These are phyloP conservation scores for Petrophora chlorosata DNA, from an alignment of 2,888 invertebrate species.

Conservation along the genomic window DNA sequence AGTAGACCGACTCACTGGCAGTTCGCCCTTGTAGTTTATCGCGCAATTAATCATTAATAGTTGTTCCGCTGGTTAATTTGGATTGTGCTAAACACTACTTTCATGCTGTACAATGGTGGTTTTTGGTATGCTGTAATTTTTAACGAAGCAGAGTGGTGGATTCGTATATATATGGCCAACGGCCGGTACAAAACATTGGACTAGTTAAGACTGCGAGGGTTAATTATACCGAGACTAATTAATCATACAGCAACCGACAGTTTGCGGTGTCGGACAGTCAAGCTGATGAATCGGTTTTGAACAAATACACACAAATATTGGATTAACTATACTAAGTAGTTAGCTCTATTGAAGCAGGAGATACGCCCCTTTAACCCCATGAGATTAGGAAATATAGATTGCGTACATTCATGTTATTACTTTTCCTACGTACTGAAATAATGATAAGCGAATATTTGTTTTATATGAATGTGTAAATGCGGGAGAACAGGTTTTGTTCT, in stretches of 20 bases:
- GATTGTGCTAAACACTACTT: conserved; percentile 5
- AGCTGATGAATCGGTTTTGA: conserved; percentile 43
- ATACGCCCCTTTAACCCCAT: not conserved
- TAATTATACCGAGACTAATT: conserved; percentile 40
- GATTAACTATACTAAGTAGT: not conserved
- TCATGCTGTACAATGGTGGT: not conserved
- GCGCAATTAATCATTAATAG: conserved; percentile 7
- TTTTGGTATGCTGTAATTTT: not conserved
- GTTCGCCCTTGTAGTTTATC: conserved; percentile 10
- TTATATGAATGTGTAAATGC: too few species aligned
- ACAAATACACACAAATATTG: conserved; percentile 6
- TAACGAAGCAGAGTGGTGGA: not conserved
- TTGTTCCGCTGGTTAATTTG: conserved; percentile 11
- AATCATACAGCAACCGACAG: conserved; percentile 43
- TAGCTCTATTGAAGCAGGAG: not conserved
- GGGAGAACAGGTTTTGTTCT: too few species aligned
- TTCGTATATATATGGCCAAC: conserved; percentile 9
- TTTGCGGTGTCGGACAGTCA: conserved; percentile 39
- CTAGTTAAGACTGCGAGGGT: conserved; percentile 34
- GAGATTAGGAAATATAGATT: not conserved
- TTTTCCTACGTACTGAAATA: too few species aligned
- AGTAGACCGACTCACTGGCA: too few species aligned
- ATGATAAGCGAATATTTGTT: too few species aligned
- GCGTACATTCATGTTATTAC: too few species aligned
- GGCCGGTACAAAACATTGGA: conserved; percentile 29